phyloP scores from a whole-genome alignment of 2,888 invertebrate species.

The Dioctria linearis region DNA sequence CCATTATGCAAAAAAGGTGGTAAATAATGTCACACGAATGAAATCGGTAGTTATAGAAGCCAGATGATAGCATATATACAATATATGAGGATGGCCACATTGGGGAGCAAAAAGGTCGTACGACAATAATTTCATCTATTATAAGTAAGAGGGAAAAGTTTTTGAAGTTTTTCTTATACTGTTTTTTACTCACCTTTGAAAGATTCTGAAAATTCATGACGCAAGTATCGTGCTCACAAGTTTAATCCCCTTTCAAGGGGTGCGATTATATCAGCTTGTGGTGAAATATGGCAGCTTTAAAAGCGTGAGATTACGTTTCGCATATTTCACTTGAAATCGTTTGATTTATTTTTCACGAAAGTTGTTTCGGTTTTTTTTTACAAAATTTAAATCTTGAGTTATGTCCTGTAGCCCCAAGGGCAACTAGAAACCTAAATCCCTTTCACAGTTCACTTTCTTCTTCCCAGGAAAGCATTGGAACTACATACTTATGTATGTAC shows the following conservation, averaged over 20 bases:
- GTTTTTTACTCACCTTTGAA: not conserved
- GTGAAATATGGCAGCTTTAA: constrained; percentile 49
- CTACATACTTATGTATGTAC: not conserved
- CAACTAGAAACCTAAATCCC: not conserved
- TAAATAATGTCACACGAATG: constrained; percentile 46
- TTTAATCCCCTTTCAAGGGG: constrained; percentile 21
- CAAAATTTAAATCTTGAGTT: constrained; percentile 57
- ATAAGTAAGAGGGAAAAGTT: not conserved
- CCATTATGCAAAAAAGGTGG: constrained; percentile 51
- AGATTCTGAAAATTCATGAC: constrained; percentile 13
- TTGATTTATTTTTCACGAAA: constrained; percentile 47
- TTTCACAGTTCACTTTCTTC: not conserved
- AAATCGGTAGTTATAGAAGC: constrained; percentile 14
- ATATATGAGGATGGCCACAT: not conserved
- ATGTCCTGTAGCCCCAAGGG: constrained; percentile 27
- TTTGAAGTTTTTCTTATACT: not conserved
- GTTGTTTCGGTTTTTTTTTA: constrained; percentile 48
- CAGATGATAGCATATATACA: not conserved
- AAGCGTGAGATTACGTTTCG: constrained; percentile 24
- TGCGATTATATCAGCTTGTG: constrained; percentile 47
- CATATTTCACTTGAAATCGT: constrained; percentile 46
- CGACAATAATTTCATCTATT: constrained; percentile 14
- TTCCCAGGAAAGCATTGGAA: no score
- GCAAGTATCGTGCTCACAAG: constrained; percentile 21
- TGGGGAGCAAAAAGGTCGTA: not conserved